These are phyloP conservation scores for Strigops habroptila DNA, from an alignment of 2,113 vertebrate species.

Conservation along the genomic window DNA sequence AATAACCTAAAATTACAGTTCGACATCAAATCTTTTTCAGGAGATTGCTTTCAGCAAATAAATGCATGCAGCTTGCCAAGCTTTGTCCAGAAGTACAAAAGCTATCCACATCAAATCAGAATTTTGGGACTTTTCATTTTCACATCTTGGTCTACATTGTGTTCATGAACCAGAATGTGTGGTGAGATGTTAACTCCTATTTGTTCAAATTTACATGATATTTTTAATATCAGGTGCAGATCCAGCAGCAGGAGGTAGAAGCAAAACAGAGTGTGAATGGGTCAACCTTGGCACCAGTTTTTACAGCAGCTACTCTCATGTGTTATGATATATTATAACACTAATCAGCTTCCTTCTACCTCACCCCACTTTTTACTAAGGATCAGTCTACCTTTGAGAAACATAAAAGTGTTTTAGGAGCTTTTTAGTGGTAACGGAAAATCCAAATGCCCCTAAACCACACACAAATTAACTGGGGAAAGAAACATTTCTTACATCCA, in stretches of 20 bases:
- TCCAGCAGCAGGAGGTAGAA: background rate
- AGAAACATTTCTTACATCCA: background rate
- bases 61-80: background rate
- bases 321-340: background rate
- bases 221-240: background rate
- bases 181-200: background rate
- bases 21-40: conserved; percentile 24
- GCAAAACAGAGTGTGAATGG: background rate
- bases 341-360: background rate
- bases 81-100: background rate
- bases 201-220: background rate
- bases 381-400: background rate
- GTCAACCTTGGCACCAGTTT: background rate
- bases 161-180: background rate
- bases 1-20: conserved; percentile 41
- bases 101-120: background rate
- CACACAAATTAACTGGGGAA: background rate
- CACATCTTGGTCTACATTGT: background rate
- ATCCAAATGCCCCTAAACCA: background rate
- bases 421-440: background rate
- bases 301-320: background rate
- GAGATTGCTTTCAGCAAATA: conserved; percentile 28
- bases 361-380: background rate
- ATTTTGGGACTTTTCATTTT: background rate
- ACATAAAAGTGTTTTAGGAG: background rate